Conservation (phyloP, 2,888 invertebrate genomes). For the Asteroscopus sphinx region DNA sequence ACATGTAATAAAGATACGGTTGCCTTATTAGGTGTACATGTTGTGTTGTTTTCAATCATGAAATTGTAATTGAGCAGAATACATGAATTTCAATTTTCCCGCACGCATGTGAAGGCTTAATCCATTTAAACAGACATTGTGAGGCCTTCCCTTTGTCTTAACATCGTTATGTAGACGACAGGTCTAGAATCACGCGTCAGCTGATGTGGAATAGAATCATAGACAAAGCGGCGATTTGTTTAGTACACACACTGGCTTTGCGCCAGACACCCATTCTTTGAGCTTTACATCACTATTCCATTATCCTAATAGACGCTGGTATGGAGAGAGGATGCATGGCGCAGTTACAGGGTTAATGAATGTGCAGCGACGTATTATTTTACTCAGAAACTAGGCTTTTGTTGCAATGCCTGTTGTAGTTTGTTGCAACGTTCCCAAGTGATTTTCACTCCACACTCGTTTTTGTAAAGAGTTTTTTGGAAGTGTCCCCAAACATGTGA, state of each 20-base stretch:
- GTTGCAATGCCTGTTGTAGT: conserved; percentile 54
- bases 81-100: conserved; percentile 39
- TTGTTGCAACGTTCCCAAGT: conserved; percentile 43
- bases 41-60: conserved; percentile 33
- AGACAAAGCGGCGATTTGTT: conserved; percentile 67
- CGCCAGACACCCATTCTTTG: conserved; percentile 78
- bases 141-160: conserved; percentile 37
- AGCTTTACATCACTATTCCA: conserved; percentile 80
- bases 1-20: conserved; percentile 18
- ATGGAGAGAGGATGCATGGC: conserved; percentile 65
- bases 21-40: conserved; percentile 8
- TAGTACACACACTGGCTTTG: conserved; percentile 68
- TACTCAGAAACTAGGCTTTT: conserved; percentile 54
- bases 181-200: conserved; percentile 54
- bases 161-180: conserved; percentile 36
- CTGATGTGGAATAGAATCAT: conserved; percentile 61
- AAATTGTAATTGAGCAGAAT: conserved; percentile 34
- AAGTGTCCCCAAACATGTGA: conserved; percentile 53
- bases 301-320: conserved; percentile 77
- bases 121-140: conserved; percentile 43
- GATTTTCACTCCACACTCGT: conserved; percentile 47
- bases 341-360: conserved; percentile 76
- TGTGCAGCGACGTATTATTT: conserved; percentile 65
- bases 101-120: conserved; percentile 29
- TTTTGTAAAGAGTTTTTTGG: conserved; percentile 46